Evolutionary conservation across 2,797 vertebrate genomes (phyloP).

Genomic region (Agapornis canus): DNA sequence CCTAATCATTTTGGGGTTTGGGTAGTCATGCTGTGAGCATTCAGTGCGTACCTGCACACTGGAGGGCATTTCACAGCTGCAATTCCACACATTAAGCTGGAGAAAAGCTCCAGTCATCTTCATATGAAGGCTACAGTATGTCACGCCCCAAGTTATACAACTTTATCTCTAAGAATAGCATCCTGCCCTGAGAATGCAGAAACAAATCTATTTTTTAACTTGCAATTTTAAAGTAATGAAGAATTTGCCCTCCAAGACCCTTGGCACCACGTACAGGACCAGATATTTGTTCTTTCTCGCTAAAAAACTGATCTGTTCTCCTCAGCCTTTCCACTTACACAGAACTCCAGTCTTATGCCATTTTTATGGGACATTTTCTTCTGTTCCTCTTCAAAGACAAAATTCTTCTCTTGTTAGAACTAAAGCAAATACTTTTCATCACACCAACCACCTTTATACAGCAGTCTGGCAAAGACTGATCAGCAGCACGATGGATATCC

Average conservation of each 20-base stretch:
- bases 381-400: background rate
- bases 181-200: background rate
- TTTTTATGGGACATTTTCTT: background rate
- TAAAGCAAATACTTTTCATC: background rate
- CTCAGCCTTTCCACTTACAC: background rate
- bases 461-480: background rate
- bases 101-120: background rate
- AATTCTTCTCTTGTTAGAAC: background rate
- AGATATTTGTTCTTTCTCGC: background rate
- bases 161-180: background rate
- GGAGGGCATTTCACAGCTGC: background rate
- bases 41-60: background rate
- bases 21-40: background rate
- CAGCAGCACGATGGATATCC: background rate
- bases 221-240: background rate
- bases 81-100: background rate
- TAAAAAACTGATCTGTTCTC: background rate
- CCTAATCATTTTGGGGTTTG: background rate
- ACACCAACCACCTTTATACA: background rate
- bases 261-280: rapidly evolving
- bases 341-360: background rate
- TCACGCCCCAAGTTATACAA: background rate
- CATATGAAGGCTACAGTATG: background rate
- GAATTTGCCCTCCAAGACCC: background rate
- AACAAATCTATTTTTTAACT: background rate